A percentile compares a stretch with the other conserved stretches of the same genome.
phyloP scores from a whole-genome alignment of 2,888 invertebrate genomes.

The Coenonympha glycerion region DNA sequence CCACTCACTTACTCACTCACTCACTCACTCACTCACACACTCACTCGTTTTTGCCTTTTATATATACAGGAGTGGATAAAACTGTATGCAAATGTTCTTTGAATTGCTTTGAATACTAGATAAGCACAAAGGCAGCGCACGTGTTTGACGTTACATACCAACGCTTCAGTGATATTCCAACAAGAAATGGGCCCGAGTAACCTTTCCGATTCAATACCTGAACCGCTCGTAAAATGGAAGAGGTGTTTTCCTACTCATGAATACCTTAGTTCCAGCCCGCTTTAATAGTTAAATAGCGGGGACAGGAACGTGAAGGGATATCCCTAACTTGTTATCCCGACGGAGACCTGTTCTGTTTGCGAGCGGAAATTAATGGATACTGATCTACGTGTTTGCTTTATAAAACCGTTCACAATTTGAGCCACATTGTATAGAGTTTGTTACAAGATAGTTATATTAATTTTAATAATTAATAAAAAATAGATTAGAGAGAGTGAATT shows the following conservation, averaged over 20 bases:
- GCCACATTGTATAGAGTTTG: no score
- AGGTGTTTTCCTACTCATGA: slow-evolving; percentile 67
- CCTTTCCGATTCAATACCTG: slow-evolving; percentile 65
- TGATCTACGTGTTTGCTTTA: slow-evolving; percentile 10
- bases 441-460: no score
- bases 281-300: slow-evolving; percentile 69
- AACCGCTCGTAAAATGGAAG: slow-evolving; percentile 64
- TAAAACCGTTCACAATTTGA: slow-evolving; percentile 7
- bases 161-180: slow-evolving; percentile 55
- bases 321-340: slow-evolving; percentile 34
- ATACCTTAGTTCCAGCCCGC: slow-evolving; percentile 61
- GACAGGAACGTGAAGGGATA: slow-evolving; percentile 38
- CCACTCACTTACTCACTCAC: no score
- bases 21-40: no score
- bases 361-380: slow-evolving; percentile 17
- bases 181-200: slow-evolving; percentile 52
- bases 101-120: not conserved
- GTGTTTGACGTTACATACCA: slow-evolving; percentile 51
- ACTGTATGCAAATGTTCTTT: no score
- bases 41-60: no score
- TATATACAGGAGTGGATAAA: no score
- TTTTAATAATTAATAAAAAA: no score
- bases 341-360: slow-evolving; percentile 30
- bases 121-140: slow-evolving; percentile 28
- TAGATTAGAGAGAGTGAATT: no score